These are phyloP conservation scores for Perizoma affinitatum DNA, from an alignment of 2,888 invertebrate species.

Conservation along the genomic window DNA sequence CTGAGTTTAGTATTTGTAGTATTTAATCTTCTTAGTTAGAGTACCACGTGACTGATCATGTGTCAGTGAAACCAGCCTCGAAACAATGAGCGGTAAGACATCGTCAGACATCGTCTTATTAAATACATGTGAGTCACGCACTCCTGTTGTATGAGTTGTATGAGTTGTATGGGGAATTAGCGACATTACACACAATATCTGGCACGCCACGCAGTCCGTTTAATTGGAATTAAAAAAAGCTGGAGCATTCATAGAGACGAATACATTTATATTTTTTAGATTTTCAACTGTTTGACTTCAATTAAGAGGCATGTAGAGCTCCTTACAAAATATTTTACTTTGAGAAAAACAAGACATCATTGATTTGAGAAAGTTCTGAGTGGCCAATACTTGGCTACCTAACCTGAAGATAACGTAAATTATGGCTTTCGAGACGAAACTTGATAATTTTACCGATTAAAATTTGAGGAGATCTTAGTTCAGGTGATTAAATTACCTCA, in stretches of 20 bases:
- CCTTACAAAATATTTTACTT: no score
- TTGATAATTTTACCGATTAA: no score
- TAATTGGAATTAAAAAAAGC: slow-evolving; percentile 33
- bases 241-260: slow-evolving; percentile 22
- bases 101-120: not conserved
- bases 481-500: no score
- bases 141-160: slow-evolving; percentile 35
- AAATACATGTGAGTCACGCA: slow-evolving; percentile 49
- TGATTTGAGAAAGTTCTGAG: no score
- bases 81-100: slow-evolving; percentile 7
- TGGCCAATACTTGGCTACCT: no score
- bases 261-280: not conserved
- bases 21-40: no score
- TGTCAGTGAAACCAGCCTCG: slow-evolving; percentile 3
- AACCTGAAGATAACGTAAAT: no score
- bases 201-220: slow-evolving; percentile 39
- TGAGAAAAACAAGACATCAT: no score
- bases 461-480: no score
- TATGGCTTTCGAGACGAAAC: no score
- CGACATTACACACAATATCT: slow-evolving; percentile 43
- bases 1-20: no score
- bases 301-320: not conserved
- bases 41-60: slow-evolving; percentile 16
- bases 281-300: no score
- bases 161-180: slow-evolving; percentile 40